Evolutionary conservation across 2,888 invertebrate genomes (phyloP), one percentile per base, ranked within the genome.

Genomic region (Andrena trimmerana): DNA sequence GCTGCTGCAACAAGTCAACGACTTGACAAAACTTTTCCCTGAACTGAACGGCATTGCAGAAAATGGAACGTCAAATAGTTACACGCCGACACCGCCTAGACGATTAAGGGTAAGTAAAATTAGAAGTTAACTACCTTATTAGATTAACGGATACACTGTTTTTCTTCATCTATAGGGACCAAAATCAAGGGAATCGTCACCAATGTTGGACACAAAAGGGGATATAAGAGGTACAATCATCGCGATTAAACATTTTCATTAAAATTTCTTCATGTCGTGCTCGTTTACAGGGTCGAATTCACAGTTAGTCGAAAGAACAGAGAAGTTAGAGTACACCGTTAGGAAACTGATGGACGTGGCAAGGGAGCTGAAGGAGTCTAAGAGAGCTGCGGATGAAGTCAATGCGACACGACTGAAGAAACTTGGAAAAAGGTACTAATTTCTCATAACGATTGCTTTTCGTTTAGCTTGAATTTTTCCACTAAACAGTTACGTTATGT

Each of bases 1-100:
- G 71, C 94, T 98, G 52, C 93, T 98, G 78, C 97, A 97, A 92
- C 97, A 97, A 81, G 97, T 98, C 62, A 97, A 98, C 83, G 97
- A 97, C 89, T 94, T 98, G 59, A 96, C 97, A 93, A 96, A 97
- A 92, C 95, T 97, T 83, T 97, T 97, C 73, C 97, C 97, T 0
- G 97, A 97, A 78, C 91, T 97, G 70, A 95, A 95, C 78, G 94
- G 94, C 74, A 91, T 95, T 91, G 94, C 93, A 91, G 86, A 93
- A 93, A 88, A 94, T 67, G 94, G 95, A 88, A 93, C 94, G 94
- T 91, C 94, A 48, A 94, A 92, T 71, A 91, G 92, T 52, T 94
- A 96, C 90, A 96, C 96, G 16, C 97, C 97, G 7, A 97, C 96
- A 6, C 97, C 97, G 13, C 97, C 97, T 0, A 95, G 96, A 90